Evolutionary conservation across 1,140 invertebrate species (phyloP), one percentile per base, ranked within the genome.

Genomic region (Brachionus koreanus): DNA sequence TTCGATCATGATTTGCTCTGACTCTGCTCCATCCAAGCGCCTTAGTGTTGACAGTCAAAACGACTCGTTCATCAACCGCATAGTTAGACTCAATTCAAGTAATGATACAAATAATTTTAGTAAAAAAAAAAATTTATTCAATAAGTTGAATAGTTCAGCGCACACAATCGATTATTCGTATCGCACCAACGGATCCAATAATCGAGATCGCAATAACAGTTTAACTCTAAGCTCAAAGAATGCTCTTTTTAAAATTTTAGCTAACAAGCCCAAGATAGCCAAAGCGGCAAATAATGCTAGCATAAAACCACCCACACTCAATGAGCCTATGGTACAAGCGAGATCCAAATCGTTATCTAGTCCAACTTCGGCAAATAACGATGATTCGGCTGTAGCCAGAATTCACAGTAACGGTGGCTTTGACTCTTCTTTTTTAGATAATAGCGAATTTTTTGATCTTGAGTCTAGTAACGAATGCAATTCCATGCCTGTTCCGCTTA

Each of bases 91-190:
- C 3, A 33, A 46, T 74, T 39, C 33, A 7, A 74, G 25, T 39
- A 23, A 49, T n/a, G 39, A 74, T 0, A 25, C 39, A n/a, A 35
- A 35, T n/a, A 46, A 46, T 46, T 74, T 46, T 46, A 74, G 39
- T 74, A 74, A 74, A 46, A 74, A 74, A 46, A 74, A 74, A 43
- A 74, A 43, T 29, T 25, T 74, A 16, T 74, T 74, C 33, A 74
- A 74, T n/a, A 74, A 74, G 43, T 12, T 74, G 23, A 74, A 74
- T 39, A 74, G 25, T 19, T 74, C 69, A 19, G 39, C 42, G 3
- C 37, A 74, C 25, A 46, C 19, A 12, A 46, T 74, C 25, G 69
- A 74, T 13, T 74, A 43, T 46, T 74, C 69, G 16, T 74, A 74
- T 39, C 16, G 25, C 12, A 0, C 69, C 3, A 74, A 74, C 23